Evolutionary conservation across 2,797 vertebrate genomes (phyloP).

Genomic region (Typhlichthys subterraneus): DNA sequence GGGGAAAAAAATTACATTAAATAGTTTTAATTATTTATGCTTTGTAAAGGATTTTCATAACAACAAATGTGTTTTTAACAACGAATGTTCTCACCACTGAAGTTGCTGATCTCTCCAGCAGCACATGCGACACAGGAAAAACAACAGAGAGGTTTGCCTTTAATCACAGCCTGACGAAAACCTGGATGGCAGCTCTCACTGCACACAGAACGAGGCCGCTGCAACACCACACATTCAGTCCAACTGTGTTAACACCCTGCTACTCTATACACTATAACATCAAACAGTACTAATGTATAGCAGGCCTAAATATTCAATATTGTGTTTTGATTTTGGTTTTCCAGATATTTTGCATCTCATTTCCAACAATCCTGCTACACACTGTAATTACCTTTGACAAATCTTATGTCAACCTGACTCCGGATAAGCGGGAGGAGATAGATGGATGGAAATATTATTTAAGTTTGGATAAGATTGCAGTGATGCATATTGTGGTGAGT

Average conservation of each 20-base stretch:
- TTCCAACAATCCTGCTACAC: no score
- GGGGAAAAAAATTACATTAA: conserved; percentile 23
- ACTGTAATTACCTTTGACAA: no score
- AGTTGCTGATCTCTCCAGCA: conserved; percentile 74
- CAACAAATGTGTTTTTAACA: neutral
- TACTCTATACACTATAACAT: neutral
- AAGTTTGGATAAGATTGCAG: no score
- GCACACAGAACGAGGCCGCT: conserved; percentile 76
- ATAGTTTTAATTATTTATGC: neutral
- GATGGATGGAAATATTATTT: no score
- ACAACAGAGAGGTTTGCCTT: conserved; percentile 76
- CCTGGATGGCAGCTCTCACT: conserved; percentile 74
- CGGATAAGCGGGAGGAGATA: no score
- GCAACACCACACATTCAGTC: conserved; percentile 29
- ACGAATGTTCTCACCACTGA: conserved; percentile 58
- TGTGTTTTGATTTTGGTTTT: no score
- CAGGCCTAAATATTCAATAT: no score
- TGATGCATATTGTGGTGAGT: no score
- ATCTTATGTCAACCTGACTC: no score
- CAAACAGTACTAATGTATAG: neutral
- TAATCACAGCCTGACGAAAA: conserved; percentile 70
- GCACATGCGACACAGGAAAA: conserved; percentile 75
- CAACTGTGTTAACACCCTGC: no score
- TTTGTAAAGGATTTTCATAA: neutral
- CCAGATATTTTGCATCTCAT: no score